These are phyloP conservation scores for Octomys mimax DNA, from an alignment of 2,797 vertebrate species.

Conservation along the genomic window DNA sequence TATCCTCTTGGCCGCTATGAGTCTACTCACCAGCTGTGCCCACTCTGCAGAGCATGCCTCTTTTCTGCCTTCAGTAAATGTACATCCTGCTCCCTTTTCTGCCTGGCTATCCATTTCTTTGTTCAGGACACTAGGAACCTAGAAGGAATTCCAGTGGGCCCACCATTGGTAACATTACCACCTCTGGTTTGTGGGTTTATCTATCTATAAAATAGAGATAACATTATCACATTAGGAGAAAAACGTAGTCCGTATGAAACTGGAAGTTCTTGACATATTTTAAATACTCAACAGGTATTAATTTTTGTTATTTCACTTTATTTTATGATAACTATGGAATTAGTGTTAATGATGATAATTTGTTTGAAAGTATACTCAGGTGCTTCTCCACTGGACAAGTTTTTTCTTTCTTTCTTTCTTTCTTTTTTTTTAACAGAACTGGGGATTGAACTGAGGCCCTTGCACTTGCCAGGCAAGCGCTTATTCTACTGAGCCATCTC, in stretches of 20 bases:
- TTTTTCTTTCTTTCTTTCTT: no score
- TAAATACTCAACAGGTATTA: background rate
- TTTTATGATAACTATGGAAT: conserved; percentile 37
- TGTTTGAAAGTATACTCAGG: background rate
- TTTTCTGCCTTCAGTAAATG: background rate
- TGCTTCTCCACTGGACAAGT: background rate
- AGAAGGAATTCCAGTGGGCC: background rate
- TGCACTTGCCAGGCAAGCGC: no score
- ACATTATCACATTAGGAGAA: background rate
- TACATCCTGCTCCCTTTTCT: background rate
- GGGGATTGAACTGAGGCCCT: no score
- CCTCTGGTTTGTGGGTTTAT: background rate
- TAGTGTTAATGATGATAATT: conserved; percentile 14
- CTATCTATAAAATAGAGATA: conserved; percentile 24
- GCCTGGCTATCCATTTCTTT: background rate
- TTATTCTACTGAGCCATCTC: no score
- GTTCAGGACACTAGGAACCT: background rate
- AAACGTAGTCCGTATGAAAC: background rate
- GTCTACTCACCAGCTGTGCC: background rate
- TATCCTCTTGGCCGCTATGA: background rate
- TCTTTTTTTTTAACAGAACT: no score
- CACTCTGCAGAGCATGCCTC: background rate
- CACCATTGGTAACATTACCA: background rate
- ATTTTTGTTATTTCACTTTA: conserved; percentile 44
- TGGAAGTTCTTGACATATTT: background rate